A percentile compares a stretch with the other conserved stretches of the same genome.
Conservation (phyloP, 2,113 vertebrate species). For the Bostrychus sinensis region DNA sequence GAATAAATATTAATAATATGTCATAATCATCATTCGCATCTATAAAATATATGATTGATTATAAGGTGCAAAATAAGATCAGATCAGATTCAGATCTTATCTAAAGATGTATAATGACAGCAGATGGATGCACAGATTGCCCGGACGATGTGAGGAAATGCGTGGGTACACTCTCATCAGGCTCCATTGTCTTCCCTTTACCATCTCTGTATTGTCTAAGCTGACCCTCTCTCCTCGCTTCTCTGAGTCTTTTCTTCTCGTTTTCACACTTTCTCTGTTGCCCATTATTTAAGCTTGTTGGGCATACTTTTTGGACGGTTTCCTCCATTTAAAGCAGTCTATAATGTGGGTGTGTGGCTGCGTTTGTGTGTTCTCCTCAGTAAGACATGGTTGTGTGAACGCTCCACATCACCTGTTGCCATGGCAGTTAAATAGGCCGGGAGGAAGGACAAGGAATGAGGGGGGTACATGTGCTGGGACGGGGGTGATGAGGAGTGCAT, state of each 20-base stretch:
- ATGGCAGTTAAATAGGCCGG: slow-evolving; percentile 76
- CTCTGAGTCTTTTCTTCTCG: slow-evolving; percentile 46
- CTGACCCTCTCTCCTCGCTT: slow-evolving; percentile 31
- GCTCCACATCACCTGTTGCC: slow-evolving; percentile 75
- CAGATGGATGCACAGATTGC: slow-evolving; percentile 46
- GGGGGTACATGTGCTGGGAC: slow-evolving; percentile 15
- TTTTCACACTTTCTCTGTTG: slow-evolving; percentile 37
- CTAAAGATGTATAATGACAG: slow-evolving; percentile 12
- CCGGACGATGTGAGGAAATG: slow-evolving; percentile 32
- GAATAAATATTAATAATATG: slow-evolving; percentile 1
- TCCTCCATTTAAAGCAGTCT: slow-evolving; percentile 24
- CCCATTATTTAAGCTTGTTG: slow-evolving; percentile 31
- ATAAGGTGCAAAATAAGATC: no score
- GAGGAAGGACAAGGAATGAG: slow-evolving; percentile 62
- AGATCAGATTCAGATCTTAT: no score
- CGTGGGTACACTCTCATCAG: slow-evolving; percentile 45
- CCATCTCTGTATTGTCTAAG: slow-evolving; percentile 48
- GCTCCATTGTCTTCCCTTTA: slow-evolving; percentile 32
- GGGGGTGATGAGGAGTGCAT: slow-evolving; percentile 54
- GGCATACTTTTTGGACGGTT: slow-evolving; percentile 41
- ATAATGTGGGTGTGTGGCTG: slow-evolving; percentile 17
- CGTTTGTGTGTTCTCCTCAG: slow-evolving; percentile 30
- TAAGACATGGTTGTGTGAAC: slow-evolving; percentile 48
- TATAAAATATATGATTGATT: no score
- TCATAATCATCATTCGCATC: no score